Conservation (phyloP, 2,113 vertebrate genomes). For the Pungitius pungitius region DNA sequence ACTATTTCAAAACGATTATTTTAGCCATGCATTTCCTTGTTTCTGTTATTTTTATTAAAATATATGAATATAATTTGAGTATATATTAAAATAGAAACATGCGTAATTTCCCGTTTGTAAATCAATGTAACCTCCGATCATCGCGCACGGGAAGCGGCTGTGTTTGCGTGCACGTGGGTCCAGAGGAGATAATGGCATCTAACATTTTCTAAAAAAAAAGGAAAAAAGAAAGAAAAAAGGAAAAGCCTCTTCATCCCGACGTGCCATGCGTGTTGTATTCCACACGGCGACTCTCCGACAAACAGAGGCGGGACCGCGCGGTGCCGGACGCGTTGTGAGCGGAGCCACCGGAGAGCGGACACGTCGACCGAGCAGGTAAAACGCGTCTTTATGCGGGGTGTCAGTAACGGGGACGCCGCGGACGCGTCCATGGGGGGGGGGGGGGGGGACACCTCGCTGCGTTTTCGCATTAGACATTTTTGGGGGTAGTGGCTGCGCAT, state of each 20-base stretch:
- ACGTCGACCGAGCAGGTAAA: conserved; percentile 70
- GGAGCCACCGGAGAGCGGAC: conserved; percentile 34
- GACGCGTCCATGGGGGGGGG: not conserved
- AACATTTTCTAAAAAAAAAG: conserved; percentile 53
- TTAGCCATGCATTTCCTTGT: not conserved
- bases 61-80: not conserved
- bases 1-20: not conserved
- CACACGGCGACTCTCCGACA: conserved; percentile 72
- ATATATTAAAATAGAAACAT: not conserved
- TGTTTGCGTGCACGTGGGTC: not conserved
- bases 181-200: conserved; percentile 1
- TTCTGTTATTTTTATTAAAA: not conserved
- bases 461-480: conserved; percentile 55
- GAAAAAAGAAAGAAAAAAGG: conserved; percentile 23
- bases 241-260: conserved; percentile 78
- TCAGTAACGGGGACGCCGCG: not conserved
- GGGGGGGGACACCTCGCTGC: not conserved
- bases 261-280: conserved; percentile 70
- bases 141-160: not conserved
- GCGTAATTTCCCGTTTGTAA: not conserved
- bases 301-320: conserved; percentile 62
- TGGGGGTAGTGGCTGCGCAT: conserved; percentile 66
- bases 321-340: conserved; percentile 58
- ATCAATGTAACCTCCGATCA: not conserved
- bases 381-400: conserved; percentile 36